Percentiles rank a stretch among this genome's conserved stretches.
phyloP scores from a whole-genome alignment of 37 sponge, comb jelly and placozoan species.

The Amphimedon queenslandica region DNA sequence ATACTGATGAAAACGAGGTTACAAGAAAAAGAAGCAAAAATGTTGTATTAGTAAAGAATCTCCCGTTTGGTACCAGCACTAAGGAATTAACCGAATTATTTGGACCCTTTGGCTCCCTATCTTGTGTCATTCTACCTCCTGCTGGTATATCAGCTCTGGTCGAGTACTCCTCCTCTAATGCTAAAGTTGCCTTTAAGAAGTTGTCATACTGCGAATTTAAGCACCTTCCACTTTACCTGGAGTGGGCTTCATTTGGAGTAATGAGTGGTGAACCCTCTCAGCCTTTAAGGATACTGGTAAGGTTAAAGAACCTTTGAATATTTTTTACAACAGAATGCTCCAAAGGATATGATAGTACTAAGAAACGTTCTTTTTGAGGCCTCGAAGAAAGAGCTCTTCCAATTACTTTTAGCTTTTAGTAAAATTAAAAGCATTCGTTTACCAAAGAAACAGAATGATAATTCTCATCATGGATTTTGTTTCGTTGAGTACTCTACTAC shows the following conservation, averaged over 20 bases:
- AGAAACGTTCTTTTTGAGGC: conserved; percentile 96
- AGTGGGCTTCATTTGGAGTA: conserved; percentile 89
- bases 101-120: conserved; percentile 68
- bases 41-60: conserved; percentile 85
- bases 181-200: conserved; percentile 74
- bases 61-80: conserved; percentile 72
- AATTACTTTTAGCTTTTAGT: conserved; percentile 86
- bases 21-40: conserved; percentile 73
- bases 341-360: conserved; percentile 68
- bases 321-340: conserved; percentile 83
- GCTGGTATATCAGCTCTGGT: conserved; percentile 90
- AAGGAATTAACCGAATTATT: conserved; percentile 72
- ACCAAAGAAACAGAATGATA: conserved; percentile 72
- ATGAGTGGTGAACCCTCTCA: conserved; percentile 12
- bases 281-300: conserved; percentile 5
- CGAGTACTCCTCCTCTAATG: conserved; percentile 71
- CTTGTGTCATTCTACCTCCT: conserved; percentile 78
- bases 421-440: conserved; percentile 82
- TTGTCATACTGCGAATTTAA: conserved; percentile 89
- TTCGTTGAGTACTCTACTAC: conserved; percentile 91
- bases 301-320: background rate
- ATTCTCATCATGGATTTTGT: conserved; percentile 92
- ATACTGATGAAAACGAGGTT: conserved; percentile 13
- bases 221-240: conserved; percentile 89
- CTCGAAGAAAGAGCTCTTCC: conserved; percentile 68